Evolutionary conservation across 2,888 invertebrate genomes (phyloP).

Genomic region (Cantharis nigra): DNA sequence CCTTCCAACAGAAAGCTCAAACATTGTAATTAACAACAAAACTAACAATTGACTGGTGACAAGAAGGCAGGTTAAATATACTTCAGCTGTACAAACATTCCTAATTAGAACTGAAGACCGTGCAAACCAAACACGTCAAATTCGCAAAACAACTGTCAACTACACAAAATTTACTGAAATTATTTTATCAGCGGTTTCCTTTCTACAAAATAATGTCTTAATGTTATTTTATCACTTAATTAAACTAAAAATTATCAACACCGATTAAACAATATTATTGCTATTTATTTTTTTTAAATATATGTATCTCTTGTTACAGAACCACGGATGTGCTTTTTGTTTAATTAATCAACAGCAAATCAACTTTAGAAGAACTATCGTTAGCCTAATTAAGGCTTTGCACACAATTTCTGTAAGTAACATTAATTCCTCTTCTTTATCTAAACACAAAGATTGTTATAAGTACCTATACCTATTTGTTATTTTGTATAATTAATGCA

Average conservation of each 20-base stretch:
- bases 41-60: constrained; percentile 24
- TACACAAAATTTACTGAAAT: constrained; percentile 26
- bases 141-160: constrained; percentile 35
- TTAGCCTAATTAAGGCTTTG: constrained; percentile 12
- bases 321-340: neutral
- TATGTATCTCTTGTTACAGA: neutral
- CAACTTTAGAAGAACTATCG: neutral
- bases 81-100: constrained; percentile 36
- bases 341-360: neutral
- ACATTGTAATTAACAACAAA: constrained; percentile 16
- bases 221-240: neutral
- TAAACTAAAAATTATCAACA: neutral
- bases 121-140: constrained; percentile 32
- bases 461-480: too few species aligned
- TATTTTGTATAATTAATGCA: neutral
- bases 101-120: constrained; percentile 33
- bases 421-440: neutral
- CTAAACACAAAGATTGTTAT: too few species aligned
- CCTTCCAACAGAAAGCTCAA: neutral
- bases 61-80: constrained; percentile 32
- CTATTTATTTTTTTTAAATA: neutral
- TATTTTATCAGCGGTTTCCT: neutral
- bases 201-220: neutral
- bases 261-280: too few species aligned
- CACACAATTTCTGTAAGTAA: constrained; percentile 19